These are phyloP conservation scores for Callaeas wilsoni DNA, from an alignment of 2,113 vertebrate species.

Conservation along the genomic window DNA sequence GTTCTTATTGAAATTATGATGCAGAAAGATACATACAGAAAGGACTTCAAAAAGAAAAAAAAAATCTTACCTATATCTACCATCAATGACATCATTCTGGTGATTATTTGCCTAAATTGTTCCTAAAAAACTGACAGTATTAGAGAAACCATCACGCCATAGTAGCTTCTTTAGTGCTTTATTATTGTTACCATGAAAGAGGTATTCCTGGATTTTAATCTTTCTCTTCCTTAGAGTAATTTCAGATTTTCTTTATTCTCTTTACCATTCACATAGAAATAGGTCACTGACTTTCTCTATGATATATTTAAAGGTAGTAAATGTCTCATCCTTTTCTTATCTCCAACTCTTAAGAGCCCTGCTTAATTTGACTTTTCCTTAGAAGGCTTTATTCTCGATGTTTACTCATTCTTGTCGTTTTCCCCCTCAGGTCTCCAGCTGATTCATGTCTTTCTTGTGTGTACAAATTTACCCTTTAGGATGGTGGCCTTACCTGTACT, in stretches of 20 bases:
- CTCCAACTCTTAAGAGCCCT: neutral
- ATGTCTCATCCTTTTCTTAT: neutral
- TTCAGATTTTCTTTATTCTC: neutral
- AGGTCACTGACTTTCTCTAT: neutral
- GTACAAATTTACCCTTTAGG: neutral
- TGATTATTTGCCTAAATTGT: neutral
- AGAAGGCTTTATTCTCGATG: neutral
- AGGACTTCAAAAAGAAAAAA: neutral
- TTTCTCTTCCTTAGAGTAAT: neutral
- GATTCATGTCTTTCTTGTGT: neutral
- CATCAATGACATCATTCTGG: neutral
- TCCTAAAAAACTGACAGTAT: neutral
- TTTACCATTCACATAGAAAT: neutral
- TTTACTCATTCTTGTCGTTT: neutral
- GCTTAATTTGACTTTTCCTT: neutral
- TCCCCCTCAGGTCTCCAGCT: neutral
- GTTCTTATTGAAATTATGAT: neutral
- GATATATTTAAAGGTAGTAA: neutral
- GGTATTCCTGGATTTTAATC: neutral
- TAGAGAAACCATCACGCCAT: neutral
- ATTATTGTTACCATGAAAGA: neutral
- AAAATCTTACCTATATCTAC: neutral
- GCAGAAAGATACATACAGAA: neutral
- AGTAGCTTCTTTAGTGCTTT: neutral
- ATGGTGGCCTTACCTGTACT: neutral